A percentile compares a stretch with the other conserved stretches of the same genome.
These are phyloP conservation scores for Balanococcus diminutus DNA, from an alignment of 2,888 invertebrate genomes.

Conservation along the genomic window DNA sequence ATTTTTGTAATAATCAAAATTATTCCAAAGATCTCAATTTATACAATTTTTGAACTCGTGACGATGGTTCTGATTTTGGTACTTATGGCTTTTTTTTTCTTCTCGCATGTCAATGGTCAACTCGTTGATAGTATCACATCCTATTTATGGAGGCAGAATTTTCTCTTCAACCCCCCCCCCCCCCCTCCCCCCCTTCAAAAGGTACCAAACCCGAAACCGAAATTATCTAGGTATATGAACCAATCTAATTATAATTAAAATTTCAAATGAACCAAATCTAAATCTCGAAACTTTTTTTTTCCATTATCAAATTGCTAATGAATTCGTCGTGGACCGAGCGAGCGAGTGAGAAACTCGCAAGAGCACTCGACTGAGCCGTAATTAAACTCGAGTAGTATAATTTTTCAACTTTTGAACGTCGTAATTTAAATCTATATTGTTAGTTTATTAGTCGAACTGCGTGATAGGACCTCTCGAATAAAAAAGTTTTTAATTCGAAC, in stretches of 20 bases:
- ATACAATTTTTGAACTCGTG: no score
- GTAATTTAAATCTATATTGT: conserved; percentile 36
- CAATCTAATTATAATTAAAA: conserved; percentile 23
- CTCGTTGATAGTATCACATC: no score
- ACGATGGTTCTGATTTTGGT: no score
- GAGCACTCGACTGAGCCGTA: not conserved
- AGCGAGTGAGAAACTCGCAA: not conserved
- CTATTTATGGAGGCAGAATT: no score
- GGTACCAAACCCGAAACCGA: no score
- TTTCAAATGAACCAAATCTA: conserved; percentile 24
- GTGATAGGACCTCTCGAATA: not conserved
- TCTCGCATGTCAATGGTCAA: no score
- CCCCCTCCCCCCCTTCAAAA: no score
- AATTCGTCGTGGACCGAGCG: not conserved
- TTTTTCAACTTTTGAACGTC: not conserved
- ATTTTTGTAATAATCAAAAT: no score
- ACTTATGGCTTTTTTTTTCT: no score
- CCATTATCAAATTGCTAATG: conserved; percentile 8
- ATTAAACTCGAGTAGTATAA: not conserved
- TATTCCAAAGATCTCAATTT: no score
- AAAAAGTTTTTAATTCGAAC: conserved; percentile 29
- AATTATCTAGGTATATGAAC: no score
- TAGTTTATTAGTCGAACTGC: conserved; percentile 4
- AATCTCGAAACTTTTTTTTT: not conserved
- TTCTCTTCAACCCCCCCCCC: no score